phyloP scores from a whole-genome alignment of 2,113 vertebrate species.

The Galeopterus variegatus region DNA sequence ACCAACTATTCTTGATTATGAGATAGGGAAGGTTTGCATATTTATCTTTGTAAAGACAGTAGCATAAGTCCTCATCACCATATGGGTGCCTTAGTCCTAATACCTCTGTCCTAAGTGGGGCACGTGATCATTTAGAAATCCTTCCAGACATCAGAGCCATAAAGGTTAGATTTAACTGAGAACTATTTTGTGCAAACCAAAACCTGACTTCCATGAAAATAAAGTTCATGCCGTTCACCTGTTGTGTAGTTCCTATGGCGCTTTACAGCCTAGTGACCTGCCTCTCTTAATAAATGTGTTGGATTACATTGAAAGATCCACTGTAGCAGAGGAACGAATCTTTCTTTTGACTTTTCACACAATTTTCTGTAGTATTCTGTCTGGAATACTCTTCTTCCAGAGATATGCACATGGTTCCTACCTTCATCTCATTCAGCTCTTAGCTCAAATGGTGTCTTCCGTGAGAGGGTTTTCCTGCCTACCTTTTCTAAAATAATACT shows the following conservation, averaged over 20 bases:
- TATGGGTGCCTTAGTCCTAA: background rate
- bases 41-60: slow-evolving; percentile 77
- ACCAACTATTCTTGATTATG: slow-evolving; percentile 78
- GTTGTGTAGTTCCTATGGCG: background rate
- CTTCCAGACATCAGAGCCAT: slow-evolving; percentile 5
- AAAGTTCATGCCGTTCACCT: background rate
- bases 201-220: background rate
- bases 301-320: background rate
- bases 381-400: background rate
- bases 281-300: background rate
- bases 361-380: background rate
- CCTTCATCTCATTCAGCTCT: background rate
- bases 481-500: background rate
- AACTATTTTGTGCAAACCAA: background rate
- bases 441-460: background rate
- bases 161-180: background rate
- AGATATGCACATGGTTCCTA: background rate
- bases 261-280: background rate
- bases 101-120: slow-evolving; percentile 27
- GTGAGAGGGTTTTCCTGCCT: background rate
- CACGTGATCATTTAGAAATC: slow-evolving; percentile 39
- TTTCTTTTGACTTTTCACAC: background rate
- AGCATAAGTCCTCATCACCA: slow-evolving; percentile 51
- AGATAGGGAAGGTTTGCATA: slow-evolving; percentile 66
- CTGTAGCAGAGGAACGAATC: background rate